Evolutionary conservation across 2,888 invertebrate species (phyloP).

Genomic region (Tuberolachnus salignus): DNA sequence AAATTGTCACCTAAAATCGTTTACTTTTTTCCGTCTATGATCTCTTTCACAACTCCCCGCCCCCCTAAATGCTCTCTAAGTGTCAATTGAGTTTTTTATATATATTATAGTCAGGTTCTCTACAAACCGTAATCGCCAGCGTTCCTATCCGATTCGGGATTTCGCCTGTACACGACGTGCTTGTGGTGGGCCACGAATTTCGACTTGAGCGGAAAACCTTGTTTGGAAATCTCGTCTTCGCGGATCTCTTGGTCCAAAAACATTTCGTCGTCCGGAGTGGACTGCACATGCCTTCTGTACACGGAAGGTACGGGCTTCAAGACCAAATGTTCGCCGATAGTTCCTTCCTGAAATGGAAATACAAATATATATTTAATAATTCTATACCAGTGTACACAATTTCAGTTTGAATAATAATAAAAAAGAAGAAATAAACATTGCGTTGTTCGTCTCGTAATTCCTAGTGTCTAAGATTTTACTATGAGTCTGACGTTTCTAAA

Average conservation of each 20-base stretch:
- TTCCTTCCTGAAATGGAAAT: constrained; percentile 75
- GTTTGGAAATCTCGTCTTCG: constrained; percentile 57
- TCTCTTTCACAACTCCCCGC: too few species aligned
- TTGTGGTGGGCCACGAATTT: constrained; percentile 57
- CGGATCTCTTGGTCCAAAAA: constrained; percentile 58
- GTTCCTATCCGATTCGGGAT: constrained; percentile 53
- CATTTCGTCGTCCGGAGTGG: constrained; percentile 69
- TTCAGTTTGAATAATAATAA: neutral
- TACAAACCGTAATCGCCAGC: constrained; percentile 78
- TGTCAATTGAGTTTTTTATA: too few species aligned
- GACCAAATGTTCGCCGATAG: constrained; percentile 86
- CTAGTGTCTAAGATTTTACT: too few species aligned
- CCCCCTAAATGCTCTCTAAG: too few species aligned
- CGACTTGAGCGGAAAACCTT: constrained; percentile 58
- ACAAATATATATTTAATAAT: neutral
- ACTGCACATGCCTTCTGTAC: constrained; percentile 69
- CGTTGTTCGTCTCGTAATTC: neutral
- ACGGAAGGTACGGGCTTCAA: constrained; percentile 84
- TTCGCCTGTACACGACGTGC: constrained; percentile 80
- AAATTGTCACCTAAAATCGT: too few species aligned
- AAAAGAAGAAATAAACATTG: neutral
- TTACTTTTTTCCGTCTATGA: too few species aligned
- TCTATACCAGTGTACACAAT: neutral
- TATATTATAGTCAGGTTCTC: too few species aligned
- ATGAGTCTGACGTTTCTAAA: neutral